These are phyloP conservation scores for Oasisia sp. DNA, from an alignment of 2,888 invertebrate genomes.

Conservation along the genomic window DNA sequence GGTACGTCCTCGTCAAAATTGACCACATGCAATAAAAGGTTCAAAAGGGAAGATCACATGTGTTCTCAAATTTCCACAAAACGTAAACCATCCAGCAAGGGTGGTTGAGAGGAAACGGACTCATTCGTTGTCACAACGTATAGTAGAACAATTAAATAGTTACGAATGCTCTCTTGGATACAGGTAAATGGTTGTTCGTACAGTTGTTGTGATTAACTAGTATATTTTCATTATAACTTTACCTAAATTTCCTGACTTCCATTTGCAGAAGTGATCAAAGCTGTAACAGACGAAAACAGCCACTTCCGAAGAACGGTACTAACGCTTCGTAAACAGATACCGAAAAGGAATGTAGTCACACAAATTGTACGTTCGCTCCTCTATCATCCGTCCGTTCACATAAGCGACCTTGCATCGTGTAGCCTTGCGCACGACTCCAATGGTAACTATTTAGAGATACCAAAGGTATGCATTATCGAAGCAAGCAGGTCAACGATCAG, in stretches of 20 bases:
- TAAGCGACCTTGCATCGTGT: neutral
- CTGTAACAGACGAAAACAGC: neutral
- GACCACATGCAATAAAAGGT: too few species aligned
- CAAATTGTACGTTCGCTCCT: neutral
- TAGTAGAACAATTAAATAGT: too few species aligned
- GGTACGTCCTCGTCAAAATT: neutral
- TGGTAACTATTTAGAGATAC: neutral
- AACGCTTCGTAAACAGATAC: neutral
- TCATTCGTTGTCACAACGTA: too few species aligned
- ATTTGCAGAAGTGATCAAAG: neutral
- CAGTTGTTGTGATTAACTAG: neutral
- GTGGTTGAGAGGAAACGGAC: too few species aligned
- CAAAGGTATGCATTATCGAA: neutral
- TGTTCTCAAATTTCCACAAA: too few species aligned
- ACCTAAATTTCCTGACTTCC: neutral
- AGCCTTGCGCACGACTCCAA: neutral
- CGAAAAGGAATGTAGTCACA: neutral
- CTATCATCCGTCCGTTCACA: neutral
- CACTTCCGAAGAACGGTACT: neutral
- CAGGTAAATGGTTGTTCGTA: neutral
- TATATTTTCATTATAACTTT: neutral
- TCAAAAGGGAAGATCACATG: neutral
- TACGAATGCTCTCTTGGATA: neutral
- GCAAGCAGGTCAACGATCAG: slow-evolving; percentile 4
- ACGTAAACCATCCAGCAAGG: too few species aligned